Base-by-base conservation (phyloP, 2,113 vertebrate genomes). In the Saguinus imperator region DNA sequence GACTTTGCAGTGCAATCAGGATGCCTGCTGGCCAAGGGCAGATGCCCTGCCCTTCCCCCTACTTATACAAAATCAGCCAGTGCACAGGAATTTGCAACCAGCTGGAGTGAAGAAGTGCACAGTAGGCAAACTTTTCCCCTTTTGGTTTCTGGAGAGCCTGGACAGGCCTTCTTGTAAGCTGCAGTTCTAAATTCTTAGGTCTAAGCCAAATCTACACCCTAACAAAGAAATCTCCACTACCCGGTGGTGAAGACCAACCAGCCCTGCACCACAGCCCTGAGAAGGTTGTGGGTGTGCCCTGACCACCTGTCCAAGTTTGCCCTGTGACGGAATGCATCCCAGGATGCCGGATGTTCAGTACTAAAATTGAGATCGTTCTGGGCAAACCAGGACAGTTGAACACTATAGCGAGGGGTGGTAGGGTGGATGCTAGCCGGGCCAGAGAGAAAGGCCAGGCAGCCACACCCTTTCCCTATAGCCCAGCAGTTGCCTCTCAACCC, bases 81-180 rank as follows among this genome's bases (percentile, higher is more conserved):
- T 35, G 64, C 55, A 58, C 13, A 85, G 91, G 70, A 83, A 95
- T 96, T 75, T 89, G 80, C 48, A 94, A 75, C 70, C 70, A 93
- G 66, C 45, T 79, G 37, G 21, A 40, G 21, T 86, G 52, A 18
- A 72, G 52, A 96, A 95, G 73, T 91, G n/a, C 61, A 64, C 17
- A 52, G 66, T 75, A 0, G 10, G 32, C 43, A 92, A 87, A 84
- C 94, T 87, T 72, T 88, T 80, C 80, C 43, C 89, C 83, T 73
- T 87, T 72, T 21, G 14, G 61, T 80, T 87, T 97, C 94, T 89
- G 52, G 45, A 92, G 32, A 90, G 45, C 37, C 77, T 61, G 83
- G 85, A 86, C 13, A 80, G 94, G 66, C 72, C 72, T 91, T 76
- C 84, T 84, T 64, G 61, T 87, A 87, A 95, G 66, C 77, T 75